Evolutionary conservation across 1,140 invertebrate species (phyloP).

Genomic region (Pararge aegeria): DNA sequence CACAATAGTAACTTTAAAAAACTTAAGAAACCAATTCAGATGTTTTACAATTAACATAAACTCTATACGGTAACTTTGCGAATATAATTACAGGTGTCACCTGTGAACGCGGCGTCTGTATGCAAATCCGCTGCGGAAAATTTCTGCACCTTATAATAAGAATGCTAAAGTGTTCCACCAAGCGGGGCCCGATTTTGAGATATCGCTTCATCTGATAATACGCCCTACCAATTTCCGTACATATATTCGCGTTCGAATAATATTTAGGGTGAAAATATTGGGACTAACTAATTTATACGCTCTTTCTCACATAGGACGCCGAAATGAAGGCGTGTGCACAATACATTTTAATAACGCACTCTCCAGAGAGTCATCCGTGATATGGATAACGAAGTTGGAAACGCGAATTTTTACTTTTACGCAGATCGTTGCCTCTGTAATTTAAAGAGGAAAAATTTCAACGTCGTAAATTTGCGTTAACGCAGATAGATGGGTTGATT

Average conservation of each 20-base stretch:
- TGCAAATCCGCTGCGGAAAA: slow-evolving; percentile 63
- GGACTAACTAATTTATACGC: slow-evolving; percentile 76
- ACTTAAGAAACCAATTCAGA: not conserved
- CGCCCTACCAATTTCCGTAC: slow-evolving; percentile 68
- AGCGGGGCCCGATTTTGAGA: slow-evolving; percentile 45
- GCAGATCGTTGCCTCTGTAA: slow-evolving; percentile 50
- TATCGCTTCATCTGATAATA: slow-evolving; percentile 68
- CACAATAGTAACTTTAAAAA: not conserved
- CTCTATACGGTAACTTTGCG: slow-evolving; percentile 54
- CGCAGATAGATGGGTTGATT: slow-evolving; percentile 33
- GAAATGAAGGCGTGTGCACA: slow-evolving; percentile 63
- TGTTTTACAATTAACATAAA: slow-evolving; percentile 53
- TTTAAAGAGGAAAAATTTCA: slow-evolving; percentile 52
- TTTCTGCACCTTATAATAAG: slow-evolving; percentile 72
- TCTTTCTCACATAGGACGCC: slow-evolving; percentile 46
- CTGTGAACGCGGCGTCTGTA: slow-evolving; percentile 62
- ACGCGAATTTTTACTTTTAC: slow-evolving; percentile 66
- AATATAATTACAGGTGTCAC: slow-evolving; percentile 73
- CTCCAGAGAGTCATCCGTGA: slow-evolving; percentile 62
- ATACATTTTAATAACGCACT: slow-evolving; percentile 78
- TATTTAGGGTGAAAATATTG: slow-evolving; percentile 77
- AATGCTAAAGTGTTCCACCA: slow-evolving; percentile 53
- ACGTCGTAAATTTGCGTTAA: slow-evolving; percentile 50
- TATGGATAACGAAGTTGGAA: slow-evolving; percentile 65
- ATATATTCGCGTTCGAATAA: slow-evolving; percentile 68